A percentile compares a stretch with the other conserved stretches of the same genome.
phyloP scores from a whole-genome alignment of 2,888 invertebrate genomes.

The Disparrhopalites patrizii region DNA sequence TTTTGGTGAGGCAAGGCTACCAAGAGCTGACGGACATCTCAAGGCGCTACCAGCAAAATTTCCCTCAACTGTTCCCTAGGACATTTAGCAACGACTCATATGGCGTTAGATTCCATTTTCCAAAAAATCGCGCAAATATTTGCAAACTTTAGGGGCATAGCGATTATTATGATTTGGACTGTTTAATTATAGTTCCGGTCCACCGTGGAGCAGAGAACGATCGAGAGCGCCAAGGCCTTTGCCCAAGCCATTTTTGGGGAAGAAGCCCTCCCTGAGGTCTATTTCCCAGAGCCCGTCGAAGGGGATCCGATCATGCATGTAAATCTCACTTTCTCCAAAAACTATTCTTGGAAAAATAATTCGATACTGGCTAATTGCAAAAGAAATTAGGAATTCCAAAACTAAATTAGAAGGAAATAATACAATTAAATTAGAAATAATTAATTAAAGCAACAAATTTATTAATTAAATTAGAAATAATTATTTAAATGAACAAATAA shows the following conservation, averaged over 20 bases:
- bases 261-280: conserved; percentile 54
- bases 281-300: conserved; percentile 62
- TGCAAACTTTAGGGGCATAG: too few species aligned
- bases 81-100: conserved; percentile 29
- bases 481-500: too few species aligned
- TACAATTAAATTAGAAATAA: too few species aligned
- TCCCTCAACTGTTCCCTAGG: conserved; percentile 30
- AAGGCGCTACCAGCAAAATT: conserved; percentile 26
- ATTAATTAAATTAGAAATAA: too few species aligned
- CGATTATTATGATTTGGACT: too few species aligned
- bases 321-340: conserved; percentile 51
- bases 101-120: too few species aligned
- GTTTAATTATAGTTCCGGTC: conserved; percentile 15
- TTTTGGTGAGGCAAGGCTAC: conserved; percentile 32
- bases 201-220: conserved; percentile 15
- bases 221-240: conserved; percentile 21
- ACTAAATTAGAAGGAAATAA: too few species aligned
- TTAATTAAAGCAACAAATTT: too few species aligned
- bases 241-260: conserved; percentile 11
- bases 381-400: too few species aligned
- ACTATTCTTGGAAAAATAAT: too few species aligned
- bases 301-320: conserved; percentile 66
- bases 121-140: too few species aligned
- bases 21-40: conserved; percentile 31
- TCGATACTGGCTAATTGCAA: too few species aligned